phyloP scores from a whole-genome alignment of 2,797 vertebrate species.

The Lagorchestes hirsutus region DNA sequence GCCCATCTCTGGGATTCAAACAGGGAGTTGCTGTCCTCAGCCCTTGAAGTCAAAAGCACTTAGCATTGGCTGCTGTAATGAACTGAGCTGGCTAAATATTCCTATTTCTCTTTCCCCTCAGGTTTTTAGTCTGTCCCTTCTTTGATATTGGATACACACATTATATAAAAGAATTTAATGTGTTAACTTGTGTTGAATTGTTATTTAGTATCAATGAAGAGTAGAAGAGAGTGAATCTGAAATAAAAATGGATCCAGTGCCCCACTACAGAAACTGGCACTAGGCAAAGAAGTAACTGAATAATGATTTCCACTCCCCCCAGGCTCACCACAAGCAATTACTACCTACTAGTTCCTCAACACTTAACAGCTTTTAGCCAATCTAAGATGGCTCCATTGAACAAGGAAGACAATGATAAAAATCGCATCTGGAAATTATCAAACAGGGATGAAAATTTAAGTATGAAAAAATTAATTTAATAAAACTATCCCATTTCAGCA shows the following conservation, averaged over 20 bases:
- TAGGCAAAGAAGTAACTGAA: not conserved
- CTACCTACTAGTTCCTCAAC: not conserved
- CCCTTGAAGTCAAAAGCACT: not conserved
- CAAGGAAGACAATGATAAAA: not conserved
- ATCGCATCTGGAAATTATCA: not conserved
- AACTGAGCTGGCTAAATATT: not conserved
- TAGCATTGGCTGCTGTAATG: not conserved
- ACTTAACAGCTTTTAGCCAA: not conserved
- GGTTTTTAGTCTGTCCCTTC: not conserved
- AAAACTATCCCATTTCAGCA: not conserved
- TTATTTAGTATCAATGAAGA: not conserved
- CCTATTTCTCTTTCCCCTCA: not conserved
- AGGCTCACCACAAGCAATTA: not conserved
- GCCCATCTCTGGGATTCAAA: not conserved
- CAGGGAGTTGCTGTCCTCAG: not conserved
- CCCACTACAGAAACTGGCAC: not conserved
- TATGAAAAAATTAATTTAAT: not conserved
- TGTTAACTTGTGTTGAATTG: not conserved
- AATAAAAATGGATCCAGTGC: not conserved
- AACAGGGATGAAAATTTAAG: not conserved
- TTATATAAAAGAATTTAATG: not conserved
- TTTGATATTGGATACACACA: not conserved
- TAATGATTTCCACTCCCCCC: not conserved
- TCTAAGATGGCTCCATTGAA: not conserved
- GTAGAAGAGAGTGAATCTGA: not conserved